Conservation (phyloP, 2,888 invertebrate species). For the Phytoseiulus persimilis region DNA sequence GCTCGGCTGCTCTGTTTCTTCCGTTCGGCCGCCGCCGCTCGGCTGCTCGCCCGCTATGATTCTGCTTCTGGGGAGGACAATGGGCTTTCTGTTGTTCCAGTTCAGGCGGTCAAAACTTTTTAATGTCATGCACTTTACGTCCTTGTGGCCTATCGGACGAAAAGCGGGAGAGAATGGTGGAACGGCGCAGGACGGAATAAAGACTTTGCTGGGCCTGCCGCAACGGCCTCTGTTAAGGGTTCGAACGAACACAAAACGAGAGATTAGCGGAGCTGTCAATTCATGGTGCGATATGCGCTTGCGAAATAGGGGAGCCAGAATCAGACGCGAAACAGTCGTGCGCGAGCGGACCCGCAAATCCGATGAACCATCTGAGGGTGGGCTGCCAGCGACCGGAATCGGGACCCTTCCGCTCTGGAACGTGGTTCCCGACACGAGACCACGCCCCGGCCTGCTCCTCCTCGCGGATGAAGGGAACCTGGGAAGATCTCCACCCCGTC, state of each 20-base stretch:
- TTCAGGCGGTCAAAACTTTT: background rate
- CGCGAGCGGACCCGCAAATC: too few species aligned
- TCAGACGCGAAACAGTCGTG: too few species aligned
- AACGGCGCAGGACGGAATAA: background rate
- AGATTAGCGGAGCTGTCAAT: background rate
- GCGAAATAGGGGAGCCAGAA: too few species aligned
- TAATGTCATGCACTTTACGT: background rate
- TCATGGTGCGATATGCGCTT: background rate
- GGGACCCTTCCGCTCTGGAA: too few species aligned
- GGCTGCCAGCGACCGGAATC: too few species aligned
- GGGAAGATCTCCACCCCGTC: too few species aligned
- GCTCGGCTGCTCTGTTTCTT: background rate
- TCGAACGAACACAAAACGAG: background rate
- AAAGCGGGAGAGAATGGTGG: background rate
- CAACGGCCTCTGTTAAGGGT: background rate
- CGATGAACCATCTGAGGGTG: too few species aligned
- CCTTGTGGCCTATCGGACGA: background rate
- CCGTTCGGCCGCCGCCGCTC: background rate
- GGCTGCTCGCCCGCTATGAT: background rate
- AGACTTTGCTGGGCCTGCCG: background rate
- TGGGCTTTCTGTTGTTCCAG: background rate
- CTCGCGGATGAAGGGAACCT: too few species aligned
- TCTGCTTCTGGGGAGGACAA: background rate
- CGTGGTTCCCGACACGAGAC: too few species aligned
- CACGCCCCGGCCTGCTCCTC: too few species aligned